Evolutionary conservation across 53 echinoderm and acorn worm species (phyloP).

Genomic region (Echinarachnius parma): DNA sequence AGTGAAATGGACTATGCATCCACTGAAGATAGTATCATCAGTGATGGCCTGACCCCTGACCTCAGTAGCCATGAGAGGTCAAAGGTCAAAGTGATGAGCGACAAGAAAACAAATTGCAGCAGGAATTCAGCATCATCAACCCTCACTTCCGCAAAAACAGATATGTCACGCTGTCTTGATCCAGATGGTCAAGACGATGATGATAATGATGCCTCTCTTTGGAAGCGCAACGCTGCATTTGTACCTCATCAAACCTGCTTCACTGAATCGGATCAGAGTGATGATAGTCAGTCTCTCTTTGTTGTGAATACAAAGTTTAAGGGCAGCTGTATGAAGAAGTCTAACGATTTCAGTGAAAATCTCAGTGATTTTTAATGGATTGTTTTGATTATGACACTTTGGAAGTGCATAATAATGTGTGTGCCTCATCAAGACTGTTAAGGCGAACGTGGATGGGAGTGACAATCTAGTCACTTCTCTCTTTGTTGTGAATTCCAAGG

Average conservation of each 20-base stretch:
- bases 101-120: background rate
- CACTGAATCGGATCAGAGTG: constrained; percentile 9
- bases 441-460: too few relatives aligned
- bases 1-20: constrained; percentile 12
- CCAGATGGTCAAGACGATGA: background rate
- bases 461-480: too few relatives aligned
- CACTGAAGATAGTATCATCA: too few relatives aligned
- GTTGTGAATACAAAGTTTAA: constrained; percentile 4
- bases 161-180: background rate
- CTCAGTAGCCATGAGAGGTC: background rate
- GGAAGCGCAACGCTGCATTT: constrained; percentile 37
- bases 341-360: too few relatives aligned
- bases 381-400: too few relatives aligned
- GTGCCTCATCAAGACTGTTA: too few relatives aligned
- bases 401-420: too few relatives aligned
- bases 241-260: constrained; percentile 19
- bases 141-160: background rate
- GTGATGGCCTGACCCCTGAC: background rate
- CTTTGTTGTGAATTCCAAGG: too few relatives aligned
- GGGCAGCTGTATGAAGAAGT: too few relatives aligned
- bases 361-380: background rate
- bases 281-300: constrained; percentile 27
- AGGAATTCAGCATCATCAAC: background rate
- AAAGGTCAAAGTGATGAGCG: background rate
- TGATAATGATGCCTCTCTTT: background rate